Base-by-base conservation (phyloP, 2,113 vertebrate genomes). In the Channa maculata region DNA sequence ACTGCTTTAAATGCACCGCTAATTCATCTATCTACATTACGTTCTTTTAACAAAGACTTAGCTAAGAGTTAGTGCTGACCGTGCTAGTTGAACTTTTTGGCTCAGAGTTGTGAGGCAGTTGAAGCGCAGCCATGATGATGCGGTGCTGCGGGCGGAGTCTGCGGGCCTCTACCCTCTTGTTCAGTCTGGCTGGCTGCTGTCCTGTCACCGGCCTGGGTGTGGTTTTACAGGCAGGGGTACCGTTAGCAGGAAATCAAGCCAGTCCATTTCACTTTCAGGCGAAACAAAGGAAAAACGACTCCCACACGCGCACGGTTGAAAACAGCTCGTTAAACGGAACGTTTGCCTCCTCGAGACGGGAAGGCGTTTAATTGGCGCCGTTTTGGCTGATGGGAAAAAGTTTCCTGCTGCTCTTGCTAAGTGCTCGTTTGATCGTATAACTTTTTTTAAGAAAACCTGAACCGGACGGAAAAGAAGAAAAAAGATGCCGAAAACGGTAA, bases 401-500 rank as follows among this genome's bases (percentile, higher is more conserved):
- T 92, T 92, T 93, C 90, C 41, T 60, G 70, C 6, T 70, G 69
- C 24, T 88, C 78, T 85, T 77, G 86, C 68, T 61, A 38, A 88
- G 86, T 76, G 75, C 24, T 83, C 62, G 54, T 71, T 66, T 77
- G 50, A 79, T 87, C 77, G 84, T 71, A 58, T 14, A 80, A 81
- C 49, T 71, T 38, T 69, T 72, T 50, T 37, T 6, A 1, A 5
- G 39, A 24, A 77, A 72, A 15, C 11, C 65, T 44, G 48, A 77
- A 44, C 3, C 39, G 77, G 77, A 68, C 84, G 66, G 64, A 15
- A 9, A 80, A 76, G 55, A 39, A 78, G 55, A 52, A 55, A 24
- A 88, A 93, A 89, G 83, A 95, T 95, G 94, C 94, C 94, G 85
- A 94, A 95, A 86, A 94, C 94, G 89, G 93, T 95, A 84, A 92